Percentiles rank a stretch among this genome's conserved stretches.
Evolutionary conservation across 1,140 invertebrate genomes (phyloP).

Genomic region (Drosophila sp.): DNA sequence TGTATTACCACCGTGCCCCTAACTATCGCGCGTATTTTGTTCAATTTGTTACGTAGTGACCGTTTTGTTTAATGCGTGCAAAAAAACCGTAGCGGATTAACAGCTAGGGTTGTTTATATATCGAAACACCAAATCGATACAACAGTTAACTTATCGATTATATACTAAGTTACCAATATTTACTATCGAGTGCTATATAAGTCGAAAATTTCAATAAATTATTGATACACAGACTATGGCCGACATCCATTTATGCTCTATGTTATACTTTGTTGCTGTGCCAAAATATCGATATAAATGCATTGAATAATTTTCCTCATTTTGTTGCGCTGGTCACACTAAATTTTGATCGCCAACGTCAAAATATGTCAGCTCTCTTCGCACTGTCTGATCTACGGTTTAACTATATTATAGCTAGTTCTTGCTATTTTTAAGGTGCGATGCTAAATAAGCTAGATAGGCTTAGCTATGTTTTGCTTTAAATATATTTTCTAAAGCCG

Average conservation of each 20-base stretch:
- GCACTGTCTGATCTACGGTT: too few relatives aligned
- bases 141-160: constrained; percentile 26
- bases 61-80: constrained; percentile 33
- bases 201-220: too few relatives aligned
- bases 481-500: too few relatives aligned
- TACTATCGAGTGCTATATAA: too few relatives aligned
- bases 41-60: constrained; percentile 45
- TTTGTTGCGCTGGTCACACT: too few relatives aligned
- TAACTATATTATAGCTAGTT: too few relatives aligned
- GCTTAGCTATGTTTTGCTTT: too few relatives aligned
- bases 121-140: constrained; percentile 6
- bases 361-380: too few relatives aligned
- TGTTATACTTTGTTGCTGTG: too few relatives aligned
- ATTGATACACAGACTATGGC: neutral
- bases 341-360: too few relatives aligned
- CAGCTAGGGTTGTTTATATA: constrained; percentile 28
- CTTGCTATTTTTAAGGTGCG: too few relatives aligned
- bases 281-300: neutral
- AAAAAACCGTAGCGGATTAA: constrained; percentile 23
- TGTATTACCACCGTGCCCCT: constrained; percentile 32
- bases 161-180: neutral
- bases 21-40: constrained; percentile 47
- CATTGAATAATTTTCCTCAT: neutral
- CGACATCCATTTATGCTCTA: neutral
- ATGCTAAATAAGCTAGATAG: too few relatives aligned